These are phyloP conservation scores for Menura novaehollandiae DNA, from an alignment of 2,113 vertebrate species.

Conservation along the genomic window DNA sequence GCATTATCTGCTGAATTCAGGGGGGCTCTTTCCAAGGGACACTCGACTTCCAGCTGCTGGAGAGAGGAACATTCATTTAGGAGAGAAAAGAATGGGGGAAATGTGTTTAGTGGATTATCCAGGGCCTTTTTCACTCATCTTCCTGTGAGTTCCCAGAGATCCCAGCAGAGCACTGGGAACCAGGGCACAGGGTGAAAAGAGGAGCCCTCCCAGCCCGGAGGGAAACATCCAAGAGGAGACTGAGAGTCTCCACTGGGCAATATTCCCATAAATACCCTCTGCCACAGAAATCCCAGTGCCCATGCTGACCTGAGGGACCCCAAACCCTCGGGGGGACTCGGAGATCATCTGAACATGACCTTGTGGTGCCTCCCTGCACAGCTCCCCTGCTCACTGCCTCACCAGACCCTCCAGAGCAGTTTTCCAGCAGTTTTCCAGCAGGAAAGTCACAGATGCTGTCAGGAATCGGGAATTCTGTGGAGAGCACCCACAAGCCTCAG, in stretches of 20 bases:
- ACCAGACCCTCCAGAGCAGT: not conserved
- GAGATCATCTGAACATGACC: not conserved
- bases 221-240: not conserved
- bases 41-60: not conserved
- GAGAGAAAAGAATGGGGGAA: not conserved
- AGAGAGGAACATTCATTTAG: not conserved
- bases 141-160: not conserved
- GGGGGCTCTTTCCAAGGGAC: not conserved
- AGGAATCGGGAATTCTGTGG: not conserved
- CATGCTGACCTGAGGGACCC: not conserved
- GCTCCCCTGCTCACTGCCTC: not conserved
- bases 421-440: not conserved
- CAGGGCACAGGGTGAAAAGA: not conserved
- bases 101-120: not conserved
- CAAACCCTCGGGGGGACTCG: accelerated
- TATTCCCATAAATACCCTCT: not conserved
- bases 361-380: not conserved
- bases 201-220: not conserved
- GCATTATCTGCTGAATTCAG: not conserved
- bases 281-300: not conserved
- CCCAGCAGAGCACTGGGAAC: not conserved
- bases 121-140: not conserved
- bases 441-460: not conserved
- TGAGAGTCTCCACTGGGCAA: not conserved
- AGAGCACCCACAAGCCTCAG: accelerated